Evolutionary conservation across 2,113 vertebrate genomes (phyloP).

Genomic region (Campylomormyrus numenius): DNA sequence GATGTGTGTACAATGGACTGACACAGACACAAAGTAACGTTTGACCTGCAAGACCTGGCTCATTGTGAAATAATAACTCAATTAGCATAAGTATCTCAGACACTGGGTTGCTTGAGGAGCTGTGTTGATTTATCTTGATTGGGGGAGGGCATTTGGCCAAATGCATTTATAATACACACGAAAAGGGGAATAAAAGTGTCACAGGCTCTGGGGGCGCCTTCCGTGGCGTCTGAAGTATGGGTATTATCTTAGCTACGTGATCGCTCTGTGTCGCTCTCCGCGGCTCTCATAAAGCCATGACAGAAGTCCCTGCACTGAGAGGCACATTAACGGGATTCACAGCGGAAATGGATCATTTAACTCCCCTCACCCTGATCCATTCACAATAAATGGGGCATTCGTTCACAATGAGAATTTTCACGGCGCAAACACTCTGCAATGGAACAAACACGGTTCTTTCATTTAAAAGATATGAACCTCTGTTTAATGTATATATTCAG

Average conservation of each 20-base stretch:
- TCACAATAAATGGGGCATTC: background rate
- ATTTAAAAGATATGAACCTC: background rate
- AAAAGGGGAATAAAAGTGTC: background rate
- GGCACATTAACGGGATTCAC: background rate
- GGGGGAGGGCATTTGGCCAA: background rate
- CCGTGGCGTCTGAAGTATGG: background rate
- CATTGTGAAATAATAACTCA: conserved; percentile 4
- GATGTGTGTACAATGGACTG: background rate
- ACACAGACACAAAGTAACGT: background rate
- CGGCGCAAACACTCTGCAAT: background rate
- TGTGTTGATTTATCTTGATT: conserved; percentile 13
- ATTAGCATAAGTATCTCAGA: background rate
- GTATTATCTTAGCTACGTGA: background rate
- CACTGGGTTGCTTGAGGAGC: background rate
- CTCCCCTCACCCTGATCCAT: background rate
- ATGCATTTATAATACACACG: background rate
- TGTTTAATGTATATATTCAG: background rate
- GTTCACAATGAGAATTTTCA: background rate
- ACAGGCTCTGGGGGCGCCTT: background rate
- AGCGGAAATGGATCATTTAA: background rate
- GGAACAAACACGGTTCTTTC: background rate
- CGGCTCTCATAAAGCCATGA: background rate
- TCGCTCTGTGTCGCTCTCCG: background rate
- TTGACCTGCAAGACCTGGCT: background rate
- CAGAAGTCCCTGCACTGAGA: background rate